Evolutionary conservation across 1,140 invertebrate genomes (phyloP), one percentile per base, ranked within the genome.

Genomic region (Oryctes rhinoceros): DNA sequence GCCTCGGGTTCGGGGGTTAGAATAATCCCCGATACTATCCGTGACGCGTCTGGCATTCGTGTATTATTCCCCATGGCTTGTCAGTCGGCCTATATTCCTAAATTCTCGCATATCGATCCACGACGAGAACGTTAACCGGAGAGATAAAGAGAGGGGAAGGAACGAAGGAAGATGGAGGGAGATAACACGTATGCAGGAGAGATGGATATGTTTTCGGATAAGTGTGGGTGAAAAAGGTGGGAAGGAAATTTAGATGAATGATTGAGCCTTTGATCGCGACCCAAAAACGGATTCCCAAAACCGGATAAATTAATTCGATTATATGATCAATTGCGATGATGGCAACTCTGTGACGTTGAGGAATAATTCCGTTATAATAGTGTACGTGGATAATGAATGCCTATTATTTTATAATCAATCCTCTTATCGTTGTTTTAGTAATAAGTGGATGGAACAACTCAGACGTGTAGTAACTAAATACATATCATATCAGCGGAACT

Each of bases 201-300:
- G 39, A 39, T 39, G 39, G 49, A 53, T 53, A 53, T 11, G 10
- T n/a, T 53, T n/a, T 11, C 13, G 15, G 15, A 53, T 13, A 53
- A 11, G 49, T 39, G 39, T 39, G 39, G 39, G 39, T 39, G 39
- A 39, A 53, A 53, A 53, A 53, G 49, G 49, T 53, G 49, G 15
- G 13, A n/a, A 53, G 49, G 49, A 53, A 53, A 53, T 53, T 53
- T 53, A 53, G 49, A 53, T 53, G 49, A 53, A 53, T 53, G 49
- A 53, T 5, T 11, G 49, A 11, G 10, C 10, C 49, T 39, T 39
- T 39, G 39, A 39, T 39, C 39, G 39, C 3, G 4, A 3, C 3
- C 49, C 4, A 53, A 53, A 53, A 3, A 5, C 15, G 4, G 49
- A 5, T 53, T 53, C 10, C 10, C 4, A 53, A 53, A 7, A 39